These are phyloP conservation scores for Amblyornis subalaris DNA, from an alignment of 2,113 vertebrate genomes.

Conservation along the genomic window DNA sequence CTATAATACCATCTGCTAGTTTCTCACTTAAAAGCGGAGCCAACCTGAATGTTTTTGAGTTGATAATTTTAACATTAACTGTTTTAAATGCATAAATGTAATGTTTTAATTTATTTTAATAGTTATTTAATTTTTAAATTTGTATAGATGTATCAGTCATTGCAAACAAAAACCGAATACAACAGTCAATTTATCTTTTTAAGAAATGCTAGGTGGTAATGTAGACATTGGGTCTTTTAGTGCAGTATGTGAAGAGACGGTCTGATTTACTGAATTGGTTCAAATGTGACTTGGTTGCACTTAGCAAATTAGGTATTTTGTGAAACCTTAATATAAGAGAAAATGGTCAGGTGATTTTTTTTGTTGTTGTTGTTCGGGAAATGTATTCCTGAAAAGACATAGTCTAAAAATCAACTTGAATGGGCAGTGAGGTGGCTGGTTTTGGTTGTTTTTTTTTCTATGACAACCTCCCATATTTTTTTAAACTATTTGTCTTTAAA, in stretches of 20 bases:
- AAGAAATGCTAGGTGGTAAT: not conserved
- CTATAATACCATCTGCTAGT: not conserved
- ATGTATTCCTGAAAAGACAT: not conserved
- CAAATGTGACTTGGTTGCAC: not conserved
- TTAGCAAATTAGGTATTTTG: not conserved
- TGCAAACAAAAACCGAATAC: not conserved
- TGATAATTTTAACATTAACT: not conserved
- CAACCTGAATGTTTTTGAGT: not conserved
- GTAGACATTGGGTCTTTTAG: not conserved
- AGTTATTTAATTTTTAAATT: not conserved
- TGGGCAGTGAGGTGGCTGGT: not conserved
- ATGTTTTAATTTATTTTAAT: not conserved
- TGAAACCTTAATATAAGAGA: not conserved
- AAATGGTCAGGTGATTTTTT: not conserved
- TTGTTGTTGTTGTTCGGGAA: not conserved
- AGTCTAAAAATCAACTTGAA: not conserved
- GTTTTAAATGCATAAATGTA: not conserved
- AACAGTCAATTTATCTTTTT: not conserved
- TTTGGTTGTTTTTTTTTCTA: not conserved
- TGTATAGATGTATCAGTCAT: not conserved
- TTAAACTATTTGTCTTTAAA: not conserved
- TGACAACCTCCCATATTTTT: not conserved
- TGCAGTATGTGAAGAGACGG: not conserved
- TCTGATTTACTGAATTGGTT: not conserved
- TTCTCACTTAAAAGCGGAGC: not conserved